Conservation (phyloP, 2,113 vertebrate species). For the Gopherus flavomarginatus region DNA sequence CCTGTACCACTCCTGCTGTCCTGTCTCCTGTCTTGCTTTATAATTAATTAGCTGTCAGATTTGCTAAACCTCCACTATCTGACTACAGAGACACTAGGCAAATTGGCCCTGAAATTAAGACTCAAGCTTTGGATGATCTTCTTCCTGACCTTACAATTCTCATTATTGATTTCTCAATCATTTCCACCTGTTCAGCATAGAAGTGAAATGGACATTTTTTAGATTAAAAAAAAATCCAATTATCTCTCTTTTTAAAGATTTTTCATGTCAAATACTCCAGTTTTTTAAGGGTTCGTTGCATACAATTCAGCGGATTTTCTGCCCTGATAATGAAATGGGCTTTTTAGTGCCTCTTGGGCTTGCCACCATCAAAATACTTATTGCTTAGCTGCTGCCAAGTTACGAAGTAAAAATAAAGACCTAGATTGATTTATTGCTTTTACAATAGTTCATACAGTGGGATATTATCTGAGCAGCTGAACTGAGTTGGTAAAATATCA, state of each 20-base stretch:
- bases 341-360: not conserved
- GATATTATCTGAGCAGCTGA: not conserved
- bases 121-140: slow-evolving; percentile 52
- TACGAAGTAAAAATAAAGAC: not conserved
- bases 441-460: rapidly evolving
- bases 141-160: slow-evolving; percentile 74
- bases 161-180: slow-evolving; percentile 76
- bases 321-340: too few species aligned
- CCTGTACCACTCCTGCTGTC: slow-evolving; percentile 58
- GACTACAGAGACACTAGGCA: slow-evolving; percentile 64
- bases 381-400: not conserved
- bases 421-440: not conserved
- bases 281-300: not conserved
- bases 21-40: slow-evolving; percentile 64
- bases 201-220: slow-evolving; percentile 27
- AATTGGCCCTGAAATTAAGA: slow-evolving; percentile 81
- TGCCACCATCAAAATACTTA: not conserved
- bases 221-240: not conserved
- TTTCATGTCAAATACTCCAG: not conserved
- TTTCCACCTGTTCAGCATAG: slow-evolving; percentile 64
- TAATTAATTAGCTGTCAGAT: slow-evolving; percentile 86
- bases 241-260: not conserved
- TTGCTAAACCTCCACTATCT: slow-evolving; percentile 63
- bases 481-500: not conserved
- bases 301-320: rapidly evolving